Evolutionary conservation across 1,140 invertebrate genomes (phyloP), one percentile per base, ranked within the genome.

Genomic region (Ruditapes philippinarum): DNA sequence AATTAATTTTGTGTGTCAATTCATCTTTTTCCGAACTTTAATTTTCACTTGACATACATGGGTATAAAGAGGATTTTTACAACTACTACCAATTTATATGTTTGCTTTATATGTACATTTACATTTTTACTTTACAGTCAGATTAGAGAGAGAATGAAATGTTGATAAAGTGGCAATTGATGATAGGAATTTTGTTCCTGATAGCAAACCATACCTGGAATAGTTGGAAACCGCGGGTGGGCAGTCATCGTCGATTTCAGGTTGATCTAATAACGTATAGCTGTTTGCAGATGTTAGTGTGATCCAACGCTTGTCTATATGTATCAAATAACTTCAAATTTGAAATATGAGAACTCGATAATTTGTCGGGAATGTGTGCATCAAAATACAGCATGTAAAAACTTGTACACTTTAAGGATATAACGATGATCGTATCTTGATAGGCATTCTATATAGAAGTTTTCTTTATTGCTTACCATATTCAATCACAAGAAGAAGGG

Each of bases 271-370:
- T 80, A 36, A 60, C 78, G 28, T 57, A 42, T 83, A 42, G 22
- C 45, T 83, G 33, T 83, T 33, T 70, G 65, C 82, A 84, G 82
- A 73, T 84, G 62, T 84, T 65, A 49, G 25, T 22, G 19, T 51
- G 62, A 54, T 70, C 82, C 19, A 40, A 42, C 28, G 65, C 28
- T n/a, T n/a, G n/a, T 70, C 40, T 22, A n/a, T 25, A 9, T 0
- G 25, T 81, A 33, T 84, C 82, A 31, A 31, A 54, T 84, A 19
- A 25, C 82, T 51, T 19, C 14, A 68, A 73, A 70, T 38, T 73
- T 73, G 82, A 70, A 84, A 84, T 38, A 38, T 9, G 82, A 84
- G 42, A 84, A 73, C 62, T 54, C 49, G 82, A 84, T 84, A 84
- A 84, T 51, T 84, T 84, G 65, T 81, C 25, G 57, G 57, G 65